phyloP scores from a whole-genome alignment of 1,140 invertebrate genomes.

The Drosophila auraria region DNA sequence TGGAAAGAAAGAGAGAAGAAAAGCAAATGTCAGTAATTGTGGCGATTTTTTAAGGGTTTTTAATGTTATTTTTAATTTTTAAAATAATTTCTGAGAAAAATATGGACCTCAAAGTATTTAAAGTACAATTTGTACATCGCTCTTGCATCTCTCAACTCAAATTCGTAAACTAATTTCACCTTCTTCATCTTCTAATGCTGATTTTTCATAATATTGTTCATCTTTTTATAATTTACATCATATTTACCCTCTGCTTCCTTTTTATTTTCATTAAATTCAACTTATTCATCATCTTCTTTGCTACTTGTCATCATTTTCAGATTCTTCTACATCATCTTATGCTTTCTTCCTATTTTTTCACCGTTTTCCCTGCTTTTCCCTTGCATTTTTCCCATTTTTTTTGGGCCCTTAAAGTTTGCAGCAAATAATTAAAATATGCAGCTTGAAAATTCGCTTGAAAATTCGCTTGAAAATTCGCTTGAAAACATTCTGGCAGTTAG shows the following conservation, averaged over 20 bases:
- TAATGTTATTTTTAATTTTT: too few species aligned
- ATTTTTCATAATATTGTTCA: background rate
- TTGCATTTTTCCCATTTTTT: background rate
- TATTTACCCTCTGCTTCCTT: background rate
- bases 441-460: slow-evolving; percentile 38
- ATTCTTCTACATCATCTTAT: background rate
- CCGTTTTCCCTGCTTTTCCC: background rate
- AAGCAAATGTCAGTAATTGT: slow-evolving; percentile 32
- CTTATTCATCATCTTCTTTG: too few species aligned
- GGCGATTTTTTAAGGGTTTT: background rate
- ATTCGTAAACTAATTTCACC: background rate
- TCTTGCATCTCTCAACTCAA: too few species aligned
- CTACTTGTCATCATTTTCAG: background rate
- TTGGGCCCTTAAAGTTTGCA: slow-evolving; percentile 44
- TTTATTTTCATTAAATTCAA: too few species aligned
- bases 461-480: slow-evolving; percentile 34
- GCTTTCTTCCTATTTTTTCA: background rate
- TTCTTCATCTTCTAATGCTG: background rate
- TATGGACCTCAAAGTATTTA: background rate
- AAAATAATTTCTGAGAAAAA: too few species aligned
- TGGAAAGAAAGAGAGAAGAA: slow-evolving; percentile 40
- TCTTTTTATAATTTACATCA: background rate
- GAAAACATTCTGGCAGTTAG: slow-evolving; percentile 31
- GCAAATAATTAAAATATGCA: slow-evolving; percentile 69
- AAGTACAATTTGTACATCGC: background rate